These are phyloP conservation scores for Bacillus rossius DNA, from an alignment of 1,140 invertebrate genomes.

Conservation along the genomic window DNA sequence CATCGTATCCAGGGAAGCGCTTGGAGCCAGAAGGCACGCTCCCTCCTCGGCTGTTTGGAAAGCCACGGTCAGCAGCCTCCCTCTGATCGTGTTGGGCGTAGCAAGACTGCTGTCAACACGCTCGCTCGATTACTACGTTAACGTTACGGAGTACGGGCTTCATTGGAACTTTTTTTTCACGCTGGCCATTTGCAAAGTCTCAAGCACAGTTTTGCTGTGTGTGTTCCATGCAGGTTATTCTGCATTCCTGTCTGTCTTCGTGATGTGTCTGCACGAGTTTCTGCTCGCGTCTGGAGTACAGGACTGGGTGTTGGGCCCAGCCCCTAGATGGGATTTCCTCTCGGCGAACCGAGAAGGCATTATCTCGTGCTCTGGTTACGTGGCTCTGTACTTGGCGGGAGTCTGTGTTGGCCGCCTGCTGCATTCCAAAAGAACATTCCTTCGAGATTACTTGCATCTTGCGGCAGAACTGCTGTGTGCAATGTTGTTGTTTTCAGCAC, in stretches of 20 bases:
- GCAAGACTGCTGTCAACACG: conserved; percentile 57
- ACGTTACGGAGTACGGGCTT: conserved; percentile 87
- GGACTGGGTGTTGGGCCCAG: conserved; percentile 63
- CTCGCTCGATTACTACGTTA: conserved; percentile 72
- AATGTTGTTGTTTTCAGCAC: too few relatives aligned
- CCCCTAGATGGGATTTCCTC: conserved; percentile 54
- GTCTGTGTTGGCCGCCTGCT: conserved; percentile 61
- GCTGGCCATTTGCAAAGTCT: conserved; percentile 73
- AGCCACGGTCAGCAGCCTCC: conserved; percentile 31
- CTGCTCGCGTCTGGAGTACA: conserved; percentile 56
- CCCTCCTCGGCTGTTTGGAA: conserved; percentile 19
- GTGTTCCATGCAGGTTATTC: conserved; percentile 43
- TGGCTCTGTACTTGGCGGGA: conserved; percentile 72
- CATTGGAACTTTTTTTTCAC: conserved; percentile 99
- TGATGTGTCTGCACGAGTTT: conserved; percentile 64
- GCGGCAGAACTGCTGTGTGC: too few relatives aligned
- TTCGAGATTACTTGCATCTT: background rate
- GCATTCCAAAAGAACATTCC: conserved; percentile 34
- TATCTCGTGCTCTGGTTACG: conserved; percentile 74
- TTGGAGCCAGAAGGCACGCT: background rate
- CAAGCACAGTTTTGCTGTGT: conserved; percentile 53
- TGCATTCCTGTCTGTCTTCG: conserved; percentile 44
- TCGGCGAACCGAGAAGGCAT: conserved; percentile 88
- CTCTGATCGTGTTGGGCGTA: conserved; percentile 65
- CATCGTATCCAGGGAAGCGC: conserved; percentile 58